Percentiles rank a stretch among this genome's conserved stretches.
Conservation (phyloP, 2,797 vertebrate species). For the Sebastes iracundus region DNA sequence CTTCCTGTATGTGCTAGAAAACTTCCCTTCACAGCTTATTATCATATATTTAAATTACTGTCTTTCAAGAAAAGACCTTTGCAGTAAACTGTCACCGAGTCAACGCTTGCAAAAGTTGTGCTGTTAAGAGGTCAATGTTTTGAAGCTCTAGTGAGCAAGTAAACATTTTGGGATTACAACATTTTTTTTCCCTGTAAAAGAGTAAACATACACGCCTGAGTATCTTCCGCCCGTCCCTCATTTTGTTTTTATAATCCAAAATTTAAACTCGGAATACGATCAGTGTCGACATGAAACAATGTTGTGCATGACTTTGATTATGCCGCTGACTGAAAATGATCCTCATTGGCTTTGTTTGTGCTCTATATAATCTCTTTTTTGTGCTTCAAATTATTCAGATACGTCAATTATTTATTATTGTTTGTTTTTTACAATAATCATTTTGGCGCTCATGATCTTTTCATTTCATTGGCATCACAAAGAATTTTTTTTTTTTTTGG, state of each 20-base stretch:
- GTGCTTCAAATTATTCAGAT: constrained; percentile 14
- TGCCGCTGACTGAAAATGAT: constrained; percentile 5
- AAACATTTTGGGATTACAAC: constrained; percentile 53
- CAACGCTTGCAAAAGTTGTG: constrained; percentile 44
- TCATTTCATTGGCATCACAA: constrained; percentile 39
- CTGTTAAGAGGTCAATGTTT: constrained; percentile 25
- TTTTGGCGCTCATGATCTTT: not conserved
- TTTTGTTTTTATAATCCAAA: not conserved
- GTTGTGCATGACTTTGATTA: not conserved
- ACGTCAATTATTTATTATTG: not conserved
- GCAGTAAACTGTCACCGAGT: constrained; percentile 24
- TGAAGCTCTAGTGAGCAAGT: constrained; percentile 42
- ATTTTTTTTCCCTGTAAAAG: constrained; percentile 35
- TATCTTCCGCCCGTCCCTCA: constrained; percentile 14
- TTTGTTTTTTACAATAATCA: not conserved
- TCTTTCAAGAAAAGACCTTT: constrained; percentile 14
- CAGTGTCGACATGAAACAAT: not conserved
- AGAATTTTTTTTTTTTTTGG: not conserved
- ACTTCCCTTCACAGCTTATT: not conserved
- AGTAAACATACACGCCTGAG: constrained; percentile 69
- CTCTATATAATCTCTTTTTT: constrained; percentile 21
- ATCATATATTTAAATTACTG: not conserved
- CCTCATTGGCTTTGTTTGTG: constrained; percentile 45
- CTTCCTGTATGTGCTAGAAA: constrained; percentile 28
- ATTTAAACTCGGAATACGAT: not conserved